phyloP scores from a whole-genome alignment of 2,888 invertebrate species.

The Ceraclea dissimilis region DNA sequence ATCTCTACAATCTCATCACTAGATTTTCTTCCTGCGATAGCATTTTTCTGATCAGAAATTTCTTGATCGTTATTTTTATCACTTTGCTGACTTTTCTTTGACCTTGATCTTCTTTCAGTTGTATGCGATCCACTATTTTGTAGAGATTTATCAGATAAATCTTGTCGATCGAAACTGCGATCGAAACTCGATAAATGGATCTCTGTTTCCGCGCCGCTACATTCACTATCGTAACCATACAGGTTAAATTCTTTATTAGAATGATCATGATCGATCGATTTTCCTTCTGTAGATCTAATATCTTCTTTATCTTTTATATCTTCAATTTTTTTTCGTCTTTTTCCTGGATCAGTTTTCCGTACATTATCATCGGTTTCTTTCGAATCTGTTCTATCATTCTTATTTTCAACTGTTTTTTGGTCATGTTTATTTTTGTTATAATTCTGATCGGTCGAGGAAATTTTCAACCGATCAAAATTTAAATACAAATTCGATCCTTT shows the following conservation, averaged over 20 bases:
- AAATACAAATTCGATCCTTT: slow-evolving; percentile 27
- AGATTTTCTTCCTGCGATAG: too few relatives aligned
- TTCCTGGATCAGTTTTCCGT: neutral
- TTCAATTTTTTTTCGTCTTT: neutral
- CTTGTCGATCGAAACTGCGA: slow-evolving; percentile 17
- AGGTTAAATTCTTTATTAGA: slow-evolving; percentile 28
- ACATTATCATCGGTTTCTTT: neutral
- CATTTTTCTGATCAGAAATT: too few relatives aligned
- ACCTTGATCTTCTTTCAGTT: too few relatives aligned
- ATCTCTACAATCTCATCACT: too few relatives aligned
- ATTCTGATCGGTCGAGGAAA: slow-evolving; percentile 6
- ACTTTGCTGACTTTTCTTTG: neutral
- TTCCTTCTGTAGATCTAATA: neutral
- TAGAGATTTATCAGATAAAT: neutral
- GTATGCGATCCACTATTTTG: too few relatives aligned
- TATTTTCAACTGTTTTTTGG: neutral
- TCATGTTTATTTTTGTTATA: neutral
- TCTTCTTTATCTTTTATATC: neutral
- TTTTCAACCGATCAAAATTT: slow-evolving; percentile 20
- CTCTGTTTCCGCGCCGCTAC: slow-evolving; percentile 46
- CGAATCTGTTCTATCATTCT: neutral
- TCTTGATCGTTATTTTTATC: too few relatives aligned
- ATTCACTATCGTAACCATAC: slow-evolving; percentile 48
- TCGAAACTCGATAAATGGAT: slow-evolving; percentile 42
- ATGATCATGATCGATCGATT: neutral